phyloP scores from a whole-genome alignment of 2,888 invertebrate species.

The Apodemia mormo region DNA sequence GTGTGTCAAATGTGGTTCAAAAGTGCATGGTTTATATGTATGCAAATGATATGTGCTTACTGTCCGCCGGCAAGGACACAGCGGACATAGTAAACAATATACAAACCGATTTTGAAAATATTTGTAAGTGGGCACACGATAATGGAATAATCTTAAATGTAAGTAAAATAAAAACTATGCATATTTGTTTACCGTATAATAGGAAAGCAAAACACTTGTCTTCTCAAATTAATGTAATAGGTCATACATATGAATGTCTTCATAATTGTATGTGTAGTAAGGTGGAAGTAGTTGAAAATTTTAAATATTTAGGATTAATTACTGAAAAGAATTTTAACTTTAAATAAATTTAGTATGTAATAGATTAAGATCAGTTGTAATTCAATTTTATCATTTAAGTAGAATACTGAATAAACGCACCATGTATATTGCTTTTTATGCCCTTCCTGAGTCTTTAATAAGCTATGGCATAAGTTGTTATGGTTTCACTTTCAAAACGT shows the following conservation, averaged over 20 bases:
- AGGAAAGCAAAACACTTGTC: not conserved
- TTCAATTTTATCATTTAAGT: not conserved
- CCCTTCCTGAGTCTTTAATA: not conserved
- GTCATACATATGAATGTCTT: not conserved
- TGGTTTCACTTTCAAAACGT: not conserved
- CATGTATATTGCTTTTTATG: not conserved
- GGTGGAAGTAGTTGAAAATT: no score
- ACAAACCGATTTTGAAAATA: no score
- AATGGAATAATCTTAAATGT: not conserved
- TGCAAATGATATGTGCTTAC: not conserved
- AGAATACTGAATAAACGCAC: not conserved
- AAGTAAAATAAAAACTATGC: not conserved
- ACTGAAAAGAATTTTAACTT: not conserved
- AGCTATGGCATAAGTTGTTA: constrained; percentile 3
- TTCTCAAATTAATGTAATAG: no score
- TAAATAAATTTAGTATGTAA: not conserved
- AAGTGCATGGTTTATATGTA: not conserved
- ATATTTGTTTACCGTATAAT: not conserved
- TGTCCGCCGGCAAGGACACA: not conserved
- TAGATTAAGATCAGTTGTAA: not conserved
- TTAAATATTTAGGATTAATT: no score
- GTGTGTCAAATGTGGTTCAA: not conserved
- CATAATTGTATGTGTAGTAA: not conserved
- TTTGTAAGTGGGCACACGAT: no score
- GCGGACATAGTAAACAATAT: not conserved